Base-by-base conservation (phyloP, 2,113 vertebrate species). In the Formicarius rufipectus region DNA sequence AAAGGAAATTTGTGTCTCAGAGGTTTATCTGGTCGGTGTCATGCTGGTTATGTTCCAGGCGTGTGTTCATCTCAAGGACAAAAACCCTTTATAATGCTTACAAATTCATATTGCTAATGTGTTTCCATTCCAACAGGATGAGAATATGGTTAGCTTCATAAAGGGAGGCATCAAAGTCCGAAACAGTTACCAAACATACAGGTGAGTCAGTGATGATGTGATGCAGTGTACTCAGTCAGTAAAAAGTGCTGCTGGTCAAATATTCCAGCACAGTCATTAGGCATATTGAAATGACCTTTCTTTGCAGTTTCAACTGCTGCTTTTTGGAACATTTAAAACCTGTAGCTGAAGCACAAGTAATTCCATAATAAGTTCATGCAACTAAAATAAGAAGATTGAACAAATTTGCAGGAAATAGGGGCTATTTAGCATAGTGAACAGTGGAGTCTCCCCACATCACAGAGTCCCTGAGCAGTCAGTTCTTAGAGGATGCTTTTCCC, bases 101-200 rank as follows among this genome's bases (percentile, higher is more conserved):
- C 6, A 73, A 62, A 60, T 69, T 75, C 47, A 14, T 68, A 14
- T 8, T 56, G 62, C 35, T 83, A 20, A 68, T 81, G 24, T 86
- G 33, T 80, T 97, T 84, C 91, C 67, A 68, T 95, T 94, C 79
- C 85, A 84, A 80, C 95, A 99, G 99, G 99, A 99, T 95, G 99
- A 99, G 98, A 99, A 99, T 97, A 99, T 99, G 99, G 99, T 99
- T 95, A 99, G 98, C 97, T 99, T 99, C 96, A 99, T 99, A 96
- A 99, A 99, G 98, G 99, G 99, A 4, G 99, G 99, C 96, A 99
- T 99, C 97, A 99, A 99, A 98, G 99, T 99, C 95, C 98, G 99
- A 90, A 99, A 99, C 97, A 99, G 99, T 97, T 99, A 99, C 96
- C 99, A 99, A 97, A 99, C 98, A 12, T 99, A 99, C 98, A 99